phyloP scores from a whole-genome alignment of 2,888 invertebrate genomes.

The Dynastes maya region DNA sequence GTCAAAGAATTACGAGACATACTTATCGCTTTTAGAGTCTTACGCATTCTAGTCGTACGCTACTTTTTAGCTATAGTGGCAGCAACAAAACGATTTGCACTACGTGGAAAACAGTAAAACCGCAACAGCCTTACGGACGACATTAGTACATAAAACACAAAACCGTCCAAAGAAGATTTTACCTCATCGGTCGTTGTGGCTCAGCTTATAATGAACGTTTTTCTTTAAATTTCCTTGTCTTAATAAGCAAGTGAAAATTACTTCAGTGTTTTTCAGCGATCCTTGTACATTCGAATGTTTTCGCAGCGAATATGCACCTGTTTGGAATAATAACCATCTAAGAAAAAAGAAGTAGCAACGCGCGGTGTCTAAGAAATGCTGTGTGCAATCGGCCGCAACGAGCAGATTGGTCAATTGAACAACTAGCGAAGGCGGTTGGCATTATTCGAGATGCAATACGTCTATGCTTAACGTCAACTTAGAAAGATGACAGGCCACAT shows the following conservation, averaged over 20 bases:
- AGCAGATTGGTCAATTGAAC: constrained; percentile 63
- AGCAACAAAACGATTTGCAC: constrained; percentile 1
- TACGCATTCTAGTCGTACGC: neutral
- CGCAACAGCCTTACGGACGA: constrained; percentile 10
- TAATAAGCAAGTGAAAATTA: constrained; percentile 20
- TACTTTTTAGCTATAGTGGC: neutral
- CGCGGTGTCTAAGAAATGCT: constrained; percentile 10
- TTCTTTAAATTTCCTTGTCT: neutral
- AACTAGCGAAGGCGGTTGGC: constrained; percentile 61
- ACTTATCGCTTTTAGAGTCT: neutral
- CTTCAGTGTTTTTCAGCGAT: neutral
- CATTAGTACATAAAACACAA: neutral
- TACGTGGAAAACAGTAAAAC: constrained; percentile 20
- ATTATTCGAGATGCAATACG: constrained; percentile 66
- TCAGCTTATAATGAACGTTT: neutral
- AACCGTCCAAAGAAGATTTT: neutral
- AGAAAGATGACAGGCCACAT: constrained; percentile 64
- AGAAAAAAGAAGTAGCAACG: constrained; percentile 1
- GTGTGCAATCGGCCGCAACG: constrained; percentile 57
- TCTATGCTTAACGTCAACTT: constrained; percentile 64
- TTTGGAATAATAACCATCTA: neutral
- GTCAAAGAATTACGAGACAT: constrained; percentile 17
- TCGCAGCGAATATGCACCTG: constrained; percentile 2
- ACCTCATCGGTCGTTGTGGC: neutral
- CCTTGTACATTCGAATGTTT: neutral